phyloP scores from a whole-genome alignment of 2,113 vertebrate genomes.

The Panthera leo region DNA sequence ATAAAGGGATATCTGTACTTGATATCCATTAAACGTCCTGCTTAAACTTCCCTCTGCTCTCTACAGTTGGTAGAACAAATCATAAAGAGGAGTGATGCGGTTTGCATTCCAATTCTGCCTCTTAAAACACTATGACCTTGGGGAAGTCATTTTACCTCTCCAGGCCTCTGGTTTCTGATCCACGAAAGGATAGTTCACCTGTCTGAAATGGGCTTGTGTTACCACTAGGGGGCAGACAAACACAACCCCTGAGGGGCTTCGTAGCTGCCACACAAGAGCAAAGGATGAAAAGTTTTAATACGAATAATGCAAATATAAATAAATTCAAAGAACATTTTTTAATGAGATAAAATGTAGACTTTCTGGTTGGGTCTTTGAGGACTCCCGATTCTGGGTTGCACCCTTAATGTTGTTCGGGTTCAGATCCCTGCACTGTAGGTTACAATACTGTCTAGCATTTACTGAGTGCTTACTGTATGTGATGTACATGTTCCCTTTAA shows the following conservation, averaged over 20 bases:
- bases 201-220: neutral
- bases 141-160: neutral
- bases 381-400: neutral
- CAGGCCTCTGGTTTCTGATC: neutral
- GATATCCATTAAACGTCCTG: neutral
- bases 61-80: neutral
- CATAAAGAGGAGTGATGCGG: neutral
- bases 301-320: neutral
- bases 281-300: neutral
- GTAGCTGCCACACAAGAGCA: rapidly evolving
- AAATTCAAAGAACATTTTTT: neutral
- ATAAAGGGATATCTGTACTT: neutral
- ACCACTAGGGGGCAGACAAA: constrained; percentile 72
- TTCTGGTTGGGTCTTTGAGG: neutral
- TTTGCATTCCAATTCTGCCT: neutral
- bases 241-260: neutral
- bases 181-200: neutral
- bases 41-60: neutral
- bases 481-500: neutral
- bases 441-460: neutral
- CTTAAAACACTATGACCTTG: neutral
- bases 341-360: neutral
- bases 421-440: neutral
- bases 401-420: neutral
- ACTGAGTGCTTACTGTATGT: neutral